Evolutionary conservation across 2,888 invertebrate genomes (phyloP), one percentile per base, ranked within the genome.

Genomic region (Nymphalis urticae): DNA sequence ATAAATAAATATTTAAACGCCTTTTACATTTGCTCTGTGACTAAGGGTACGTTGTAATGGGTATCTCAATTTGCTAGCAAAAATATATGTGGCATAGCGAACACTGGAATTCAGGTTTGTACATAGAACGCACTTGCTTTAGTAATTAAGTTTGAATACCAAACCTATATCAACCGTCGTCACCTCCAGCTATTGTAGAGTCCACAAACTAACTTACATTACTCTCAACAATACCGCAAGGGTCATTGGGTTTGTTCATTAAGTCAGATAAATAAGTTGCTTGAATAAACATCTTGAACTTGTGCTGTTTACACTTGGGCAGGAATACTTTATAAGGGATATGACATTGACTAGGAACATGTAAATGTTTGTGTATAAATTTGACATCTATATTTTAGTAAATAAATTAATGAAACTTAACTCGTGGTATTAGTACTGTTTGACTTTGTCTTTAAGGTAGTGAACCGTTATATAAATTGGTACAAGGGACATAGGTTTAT

Each of bases 71-170:
- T 42, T 42, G 1, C 13, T 42, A 13, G 10, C 42, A 42, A 42
- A 42, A 42, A 42, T 42, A 13, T 42, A 4, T 42, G 42, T 13
- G 42, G 13, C 13, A 42, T 42, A 42, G 13, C 42, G 42, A 9
- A 1, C 27, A 21, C 21, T 16, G 24, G 16, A 53, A 53, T 53
- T 53, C 16, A 56, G 32, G 32, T 56, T 32, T 4, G 32, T 17
- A 32, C 9, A 8, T n/a, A 21, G 6, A 32, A 8, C n/a, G 32
- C n/a, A 50, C 50, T 50, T 50, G 50, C 17, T 56, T 53, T 21
- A 36, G 69, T 69, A 71, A 71, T 71, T 71, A 71, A 66, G 63
- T 64, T 64, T 63, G 66, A 69, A 71, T 64, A 65, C 66, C 56
- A 47, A 50, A 69, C 71, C 71, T 71, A 65, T 56, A 63, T 71